Percentiles rank a stretch among this genome's conserved stretches.
Conservation (phyloP, 2,797 vertebrate genomes). For the Astyanax mexicanus region DNA sequence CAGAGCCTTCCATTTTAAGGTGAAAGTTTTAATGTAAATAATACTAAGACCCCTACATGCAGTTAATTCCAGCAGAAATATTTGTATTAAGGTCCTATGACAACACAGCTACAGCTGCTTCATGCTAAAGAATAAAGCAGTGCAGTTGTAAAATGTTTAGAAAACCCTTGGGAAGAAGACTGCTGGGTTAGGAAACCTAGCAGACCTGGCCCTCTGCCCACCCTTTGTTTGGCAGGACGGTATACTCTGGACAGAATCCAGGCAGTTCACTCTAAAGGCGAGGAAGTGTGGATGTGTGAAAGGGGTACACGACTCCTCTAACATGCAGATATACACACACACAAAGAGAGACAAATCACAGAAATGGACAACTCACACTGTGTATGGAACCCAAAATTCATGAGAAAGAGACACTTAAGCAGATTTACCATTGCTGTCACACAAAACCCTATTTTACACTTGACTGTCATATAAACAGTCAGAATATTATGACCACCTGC, state of each 20-base stretch:
- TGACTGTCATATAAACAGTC: no score
- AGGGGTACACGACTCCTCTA: constrained; percentile 10
- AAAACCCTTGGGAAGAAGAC: constrained; percentile 10
- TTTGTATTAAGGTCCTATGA: background rate
- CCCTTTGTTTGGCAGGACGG: constrained; percentile 37
- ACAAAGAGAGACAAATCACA: background rate
- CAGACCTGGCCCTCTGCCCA: constrained; percentile 41
- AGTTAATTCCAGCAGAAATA: background rate
- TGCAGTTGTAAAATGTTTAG: constrained; percentile 20
- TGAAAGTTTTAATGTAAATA: background rate
- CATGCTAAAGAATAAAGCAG: constrained; percentile 15
- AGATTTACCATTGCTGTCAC: no score
- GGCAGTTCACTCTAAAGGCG: constrained; percentile 27
- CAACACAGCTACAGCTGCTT: background rate
- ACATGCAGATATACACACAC: background rate
- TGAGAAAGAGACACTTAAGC: no score
- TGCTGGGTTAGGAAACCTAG: constrained; percentile 33
- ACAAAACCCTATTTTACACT: no score
- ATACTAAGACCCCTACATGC: background rate
- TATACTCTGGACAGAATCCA: constrained; percentile 31
- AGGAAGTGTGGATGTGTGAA: constrained; percentile 11
- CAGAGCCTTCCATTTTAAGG: background rate
- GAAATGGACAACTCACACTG: constrained; percentile 35
- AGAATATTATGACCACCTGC: no score
- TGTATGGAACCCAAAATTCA: no score